Evolutionary conservation across 2,113 vertebrate species (phyloP).

Genomic region (Amia ocellicauda): DNA sequence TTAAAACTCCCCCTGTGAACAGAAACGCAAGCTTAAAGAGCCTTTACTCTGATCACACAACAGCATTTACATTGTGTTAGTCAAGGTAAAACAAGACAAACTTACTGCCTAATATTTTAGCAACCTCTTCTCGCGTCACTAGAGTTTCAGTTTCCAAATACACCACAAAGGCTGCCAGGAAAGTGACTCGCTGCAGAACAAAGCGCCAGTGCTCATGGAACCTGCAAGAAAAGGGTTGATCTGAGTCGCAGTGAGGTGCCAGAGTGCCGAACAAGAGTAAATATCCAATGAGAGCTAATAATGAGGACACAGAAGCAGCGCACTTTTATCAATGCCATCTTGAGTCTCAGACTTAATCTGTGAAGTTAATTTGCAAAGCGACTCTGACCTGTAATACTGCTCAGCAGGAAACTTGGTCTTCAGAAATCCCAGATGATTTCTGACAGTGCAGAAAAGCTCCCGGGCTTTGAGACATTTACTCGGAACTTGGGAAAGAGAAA

Average conservation of each 20-base stretch:
- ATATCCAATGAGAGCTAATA: no score
- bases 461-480: conserved; percentile 85
- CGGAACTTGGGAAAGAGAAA: conserved; percentile 71
- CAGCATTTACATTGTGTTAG: no score
- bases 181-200: conserved; percentile 87
- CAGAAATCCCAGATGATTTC: conserved; percentile 81
- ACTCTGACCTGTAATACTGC: conserved; percentile 88
- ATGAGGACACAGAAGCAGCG: no score
- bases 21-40: no score
- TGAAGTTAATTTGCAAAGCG: background rate
- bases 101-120: conserved; percentile 91
- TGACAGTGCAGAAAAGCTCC: conserved; percentile 83
- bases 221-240: conserved; percentile 53
- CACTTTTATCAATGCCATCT: no score
- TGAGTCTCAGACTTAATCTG: background rate
- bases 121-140: conserved; percentile 86
- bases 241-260: no score
- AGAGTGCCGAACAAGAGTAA: no score
- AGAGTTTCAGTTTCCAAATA: conserved; percentile 89
- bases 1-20: no score
- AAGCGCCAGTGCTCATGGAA: conserved; percentile 98
- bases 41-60: no score
- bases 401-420: conserved; percentile 92
- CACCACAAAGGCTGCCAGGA: conserved; percentile 86
- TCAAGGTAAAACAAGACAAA: no score